A percentile compares a stretch with the other conserved stretches of the same genome.
Evolutionary conservation across 2,113 vertebrate species (phyloP).

Genomic region (Dascyllus trimaculatus): DNA sequence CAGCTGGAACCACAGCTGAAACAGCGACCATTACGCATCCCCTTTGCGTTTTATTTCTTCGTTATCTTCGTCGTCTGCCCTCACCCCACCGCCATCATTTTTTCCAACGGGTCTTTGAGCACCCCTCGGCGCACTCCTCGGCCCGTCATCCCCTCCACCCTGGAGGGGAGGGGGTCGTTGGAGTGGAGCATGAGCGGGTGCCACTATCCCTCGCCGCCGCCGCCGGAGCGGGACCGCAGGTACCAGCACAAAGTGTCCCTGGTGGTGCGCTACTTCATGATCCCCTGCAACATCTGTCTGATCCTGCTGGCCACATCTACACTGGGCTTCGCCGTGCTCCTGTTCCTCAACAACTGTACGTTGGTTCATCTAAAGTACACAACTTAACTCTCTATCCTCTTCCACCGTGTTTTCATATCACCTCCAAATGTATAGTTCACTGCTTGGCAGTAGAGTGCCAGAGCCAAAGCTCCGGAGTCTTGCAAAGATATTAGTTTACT

Average conservation of each 20-base stretch:
- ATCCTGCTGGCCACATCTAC: conserved; percentile 96
- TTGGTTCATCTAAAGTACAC: conserved; percentile 62
- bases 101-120: conserved; percentile 80
- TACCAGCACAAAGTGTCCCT: conserved; percentile 95
- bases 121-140: conserved; percentile 76
- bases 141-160: conserved; percentile 68
- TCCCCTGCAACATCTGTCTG: conserved; percentile 98
- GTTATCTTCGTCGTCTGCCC: conserved; percentile 42
- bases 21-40: conserved; percentile 39
- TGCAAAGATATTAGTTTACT: not conserved
- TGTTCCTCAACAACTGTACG: conserved; percentile 99
- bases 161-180: conserved; percentile 78
- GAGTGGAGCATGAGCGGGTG: conserved; percentile 92
- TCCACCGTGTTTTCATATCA: not conserved
- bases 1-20: conserved; percentile 77
- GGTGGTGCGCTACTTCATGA: conserved; percentile 97
- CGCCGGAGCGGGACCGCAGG: conserved; percentile 87
- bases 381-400: conserved; percentile 10
- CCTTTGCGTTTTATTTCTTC: conserved; percentile 29
- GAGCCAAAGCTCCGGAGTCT: not conserved
- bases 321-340: conserved; percentile 93
- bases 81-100: conserved; percentile 74
- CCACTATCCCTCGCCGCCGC: conserved; percentile 86
- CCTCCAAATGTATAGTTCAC: not conserved
- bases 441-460: not conserved